Evolutionary conservation across 2,797 vertebrate species (phyloP).

Genomic region (Siniperca scherzeri): DNA sequence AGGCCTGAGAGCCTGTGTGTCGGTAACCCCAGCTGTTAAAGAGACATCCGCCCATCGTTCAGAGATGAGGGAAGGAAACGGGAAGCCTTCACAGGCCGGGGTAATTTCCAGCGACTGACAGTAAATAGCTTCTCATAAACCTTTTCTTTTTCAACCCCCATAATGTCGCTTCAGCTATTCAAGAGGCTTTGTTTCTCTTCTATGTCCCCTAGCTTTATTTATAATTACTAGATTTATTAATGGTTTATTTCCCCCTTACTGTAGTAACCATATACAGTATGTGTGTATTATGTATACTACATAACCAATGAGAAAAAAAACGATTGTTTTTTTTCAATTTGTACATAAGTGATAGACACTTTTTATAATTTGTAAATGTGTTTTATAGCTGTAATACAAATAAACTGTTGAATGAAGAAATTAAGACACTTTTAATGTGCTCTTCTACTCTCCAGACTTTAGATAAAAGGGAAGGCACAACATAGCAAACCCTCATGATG

Average conservation of each 20-base stretch:
- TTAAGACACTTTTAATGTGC: not conserved
- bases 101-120: slow-evolving; percentile 66
- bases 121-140: slow-evolving; percentile 58
- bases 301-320: not conserved
- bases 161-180: slow-evolving; percentile 41
- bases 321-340: not conserved
- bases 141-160: slow-evolving; percentile 14
- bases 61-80: slow-evolving; percentile 66
- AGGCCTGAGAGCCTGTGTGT: slow-evolving; percentile 65
- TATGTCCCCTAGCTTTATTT: slow-evolving; percentile 4
- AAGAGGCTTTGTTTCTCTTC: slow-evolving; percentile 26
- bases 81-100: slow-evolving; percentile 47
- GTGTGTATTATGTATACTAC: not conserved
- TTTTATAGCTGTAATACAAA: not conserved
- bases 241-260: not conserved
- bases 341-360: not conserved
- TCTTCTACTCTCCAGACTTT: slow-evolving; percentile 4
- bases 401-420: not conserved
- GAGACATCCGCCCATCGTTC: slow-evolving; percentile 73
- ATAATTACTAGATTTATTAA: not conserved
- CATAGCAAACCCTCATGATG: slow-evolving; percentile 18
- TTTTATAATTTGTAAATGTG: not conserved
- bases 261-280: not conserved
- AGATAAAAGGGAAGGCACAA: slow-evolving; percentile 18
- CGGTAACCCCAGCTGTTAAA: slow-evolving; percentile 79